phyloP scores from a whole-genome alignment of 2,113 vertebrate genomes.

The Piaya cayana region DNA sequence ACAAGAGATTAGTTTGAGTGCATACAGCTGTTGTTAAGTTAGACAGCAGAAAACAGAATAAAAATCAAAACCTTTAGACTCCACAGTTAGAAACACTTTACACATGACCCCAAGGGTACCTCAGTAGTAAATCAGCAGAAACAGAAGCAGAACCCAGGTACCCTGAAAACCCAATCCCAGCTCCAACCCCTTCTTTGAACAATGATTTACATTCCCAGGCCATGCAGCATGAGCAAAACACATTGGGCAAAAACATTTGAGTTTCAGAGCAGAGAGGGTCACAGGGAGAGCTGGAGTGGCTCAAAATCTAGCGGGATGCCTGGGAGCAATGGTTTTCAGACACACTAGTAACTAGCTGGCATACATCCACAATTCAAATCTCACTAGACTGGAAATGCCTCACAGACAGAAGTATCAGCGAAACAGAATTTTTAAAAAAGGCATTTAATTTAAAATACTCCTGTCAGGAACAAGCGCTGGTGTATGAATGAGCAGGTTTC shows the following conservation, averaged over 20 bases:
- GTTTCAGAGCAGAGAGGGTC: background rate
- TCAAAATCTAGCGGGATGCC: background rate
- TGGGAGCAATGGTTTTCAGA: background rate
- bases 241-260: background rate
- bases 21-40: background rate
- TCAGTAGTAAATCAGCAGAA: background rate
- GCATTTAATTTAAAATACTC: background rate
- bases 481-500: conserved; percentile 14
- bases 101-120: background rate
- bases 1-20: background rate
- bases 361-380: conserved; percentile 51
- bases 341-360: conserved; percentile 30
- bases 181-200: background rate
- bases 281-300: background rate
- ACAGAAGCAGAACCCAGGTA: background rate
- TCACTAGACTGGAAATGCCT: conserved; percentile 58
- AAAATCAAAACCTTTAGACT: background rate
- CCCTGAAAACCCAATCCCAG: background rate
- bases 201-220: background rate
- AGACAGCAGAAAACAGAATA: background rate
- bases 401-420: conserved; percentile 63
- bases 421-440: background rate
- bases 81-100: background rate
- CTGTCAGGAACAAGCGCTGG: conserved; percentile 2
- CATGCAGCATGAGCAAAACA: background rate